Evolutionary conservation across 1,140 invertebrate genomes (phyloP), one percentile per base, ranked within the genome.

Genomic region (Muscidifurax raptorellus): DNA sequence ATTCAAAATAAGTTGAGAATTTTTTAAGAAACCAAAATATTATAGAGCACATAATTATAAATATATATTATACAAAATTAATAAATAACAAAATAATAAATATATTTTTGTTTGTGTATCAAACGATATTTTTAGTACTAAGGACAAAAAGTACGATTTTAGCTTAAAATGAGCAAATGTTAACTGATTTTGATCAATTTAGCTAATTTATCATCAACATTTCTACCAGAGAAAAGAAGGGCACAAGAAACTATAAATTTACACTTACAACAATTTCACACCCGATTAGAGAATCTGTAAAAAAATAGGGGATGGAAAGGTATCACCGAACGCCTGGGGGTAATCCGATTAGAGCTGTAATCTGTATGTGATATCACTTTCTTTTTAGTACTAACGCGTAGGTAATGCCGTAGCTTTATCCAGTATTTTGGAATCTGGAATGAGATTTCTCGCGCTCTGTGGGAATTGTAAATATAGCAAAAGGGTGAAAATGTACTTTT

Each of bases 281-380:
- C 28, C 18, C n/a, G 5, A 64, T 64, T 82, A 47, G 71, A 13
- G 9, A 36, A 66, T 18, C 30, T 13, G 15, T 64, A 69, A 2
- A 59, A n/a, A 59, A 59, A 59, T 0, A 18, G 52, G 52, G 52
- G 18, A n/a, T 18, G 3, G 30, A 74, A 32, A 74, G 2, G 18
- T 74, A 40, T 32, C 32, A 36, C 22, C 22, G 72, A n/a, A 32
- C 32, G 36, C 72, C 0, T 74, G 32, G n/a, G 6, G 27, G 22
- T 83, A 83, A 83, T 80, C 83, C 77, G 83, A 84, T 80, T 84
- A 52, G 7, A 25, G 12, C 28, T 80, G 47, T 84, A 80, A 80
- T 74, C 27, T 25, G 15, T 80, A 25, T 40, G 32, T 64, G 67
- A 44, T 74, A 80, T 66, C 18, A 5, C 25, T 27, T 84, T 80